Evolutionary conservation across 2,797 vertebrate genomes (phyloP), one percentile per base, ranked within the genome.

Genomic region (Eulemur albifrons): DNA sequence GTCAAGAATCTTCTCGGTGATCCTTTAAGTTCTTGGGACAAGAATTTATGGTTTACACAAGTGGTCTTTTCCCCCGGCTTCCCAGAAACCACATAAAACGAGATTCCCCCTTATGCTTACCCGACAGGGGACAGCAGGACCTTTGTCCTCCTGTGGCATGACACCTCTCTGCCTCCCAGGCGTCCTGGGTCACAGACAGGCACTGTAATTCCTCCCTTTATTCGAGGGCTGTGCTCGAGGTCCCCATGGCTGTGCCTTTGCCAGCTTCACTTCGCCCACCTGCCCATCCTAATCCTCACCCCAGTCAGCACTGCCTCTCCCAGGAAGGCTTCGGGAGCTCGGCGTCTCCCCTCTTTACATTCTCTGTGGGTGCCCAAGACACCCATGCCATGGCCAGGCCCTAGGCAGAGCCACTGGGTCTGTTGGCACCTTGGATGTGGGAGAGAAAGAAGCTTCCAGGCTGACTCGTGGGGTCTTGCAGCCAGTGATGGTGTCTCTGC

Each of bases 331-430:
- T 27, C 9, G 2, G 52, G 38, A 80, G n/a, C 69, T 7, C 23
- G 4, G 2, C 0, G 0, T 43, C 23, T 35, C 48, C 7, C 57
- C 75, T 18, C 52, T 13, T n/a, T 23, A 20, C 4, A 35, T 17
- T 63, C 21, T 38, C n/a, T 10, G 50, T 1, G 4, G 4, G 4
- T 21, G 9, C 43, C 59, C n/a, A 0, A 17, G n/a, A 20, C 10
- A 8, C 18, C 7, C 83, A 63, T 23, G 20, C 75, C 70, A 5
- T 1, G 21, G 40, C 48, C 27, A 2, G 43, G 63, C 9, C 4
- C 61, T 1, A 21, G 13, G 52, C 23, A 14, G 35, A 72, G 43
- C 12, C 2, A 0, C 10, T 4, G 12, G 25, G 30, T 35, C 25
- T 27, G 27, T 75, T 38, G 32, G 48, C 67, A 14, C 2, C 7